Evolutionary conservation across 2,888 invertebrate genomes (phyloP), one percentile per base, ranked within the genome.

Genomic region (Lasioglossum villosulum): DNA sequence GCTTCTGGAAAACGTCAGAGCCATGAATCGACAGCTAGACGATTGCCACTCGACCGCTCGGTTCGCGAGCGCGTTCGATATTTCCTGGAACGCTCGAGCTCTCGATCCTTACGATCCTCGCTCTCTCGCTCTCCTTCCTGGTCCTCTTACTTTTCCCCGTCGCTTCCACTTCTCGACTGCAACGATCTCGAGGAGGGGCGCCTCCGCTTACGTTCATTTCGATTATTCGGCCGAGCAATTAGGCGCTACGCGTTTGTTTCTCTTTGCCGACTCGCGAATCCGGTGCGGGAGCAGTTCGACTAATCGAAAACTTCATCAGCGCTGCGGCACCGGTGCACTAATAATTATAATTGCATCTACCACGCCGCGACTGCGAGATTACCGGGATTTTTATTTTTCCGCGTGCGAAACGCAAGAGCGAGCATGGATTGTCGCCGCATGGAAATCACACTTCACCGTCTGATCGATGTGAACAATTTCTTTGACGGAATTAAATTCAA

Each of bases 301-400:
- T 88, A 87, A 88, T 84, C 83, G 88, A 84, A 84, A 90, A 86
- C 80, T 90, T 90, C 82, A 84, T 86, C 83, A 83, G 68, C 72
- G 83, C 68, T 73, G 77, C 45, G 71, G 27, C 45, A 34, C 74
- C 52, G 56, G 63, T 73, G 23, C 66, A 75, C 74, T 86, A 86
- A 86, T 87, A 86, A 84, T 90, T 87, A 81, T 88, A 90, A 90
- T 90, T 90, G 83, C 84, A 84, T 89, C 86, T 78, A 80, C 82
- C 71, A 78, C 74, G 79, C 76, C 30, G 72, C 23, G 85, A 81
- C 78, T 68, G 30, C 70, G 82, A 85, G 84, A 90, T 90, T 88
- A 90, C 80, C 71, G 10, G 77, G 82, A 82, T 89, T 90, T 89
- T 86, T 85, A 88, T 90, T 88, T 85, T 90, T 82, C 75, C 66